Base-by-base conservation (phyloP, 2,888 invertebrate species). In the Drosophila tripunctata region DNA sequence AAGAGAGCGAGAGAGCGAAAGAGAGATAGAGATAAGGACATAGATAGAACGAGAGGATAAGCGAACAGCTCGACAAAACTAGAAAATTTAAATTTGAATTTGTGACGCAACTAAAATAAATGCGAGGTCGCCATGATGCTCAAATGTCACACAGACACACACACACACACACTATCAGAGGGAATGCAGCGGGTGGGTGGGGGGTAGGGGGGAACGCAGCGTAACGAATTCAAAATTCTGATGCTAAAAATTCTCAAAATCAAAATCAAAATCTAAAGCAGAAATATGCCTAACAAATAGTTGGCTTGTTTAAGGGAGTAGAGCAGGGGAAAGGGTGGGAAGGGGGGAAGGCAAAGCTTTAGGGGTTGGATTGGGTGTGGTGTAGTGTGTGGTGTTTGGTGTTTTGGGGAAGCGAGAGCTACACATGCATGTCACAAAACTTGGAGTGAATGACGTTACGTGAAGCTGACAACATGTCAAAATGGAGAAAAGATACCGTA, bases 391-490 rank as follows among this genome's bases (percentile, higher is more conserved):
- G n/a, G n/a, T n/a, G n/a, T n/a, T n/a, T n/a, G n/a, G n/a, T n/a
- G n/a, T n/a, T n/a, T n/a, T n/a, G 4, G 15, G 24, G 45, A 2
- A 3, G 31, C 15, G 8, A 30, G 54, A 31, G 7, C 38, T 19
- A 30, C 51, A 22, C 76, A 79, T 82, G 75, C 81, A 80, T 80
- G 82, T 68, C 78, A 70, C 57, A 73, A 78, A 80, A 84, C 57
- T 78, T 78, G 85, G 67, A 84, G 70, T 85, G 85, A 75, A 85
- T 82, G 81, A 81, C 81, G 70, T 81, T 81, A 85, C 80, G 82
- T 81, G 85, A 78, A 81, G 80, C 78, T 81, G 81, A 81, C 81
- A 81, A 81, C 85, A 81, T 81, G 83, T 81, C 81, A 81, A 68
- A 85, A 85, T 76, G 78, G 79, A 82, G 82, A 75, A 85, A 79